Base-by-base conservation (phyloP, 2,888 invertebrate genomes). In the Cephus runcator region DNA sequence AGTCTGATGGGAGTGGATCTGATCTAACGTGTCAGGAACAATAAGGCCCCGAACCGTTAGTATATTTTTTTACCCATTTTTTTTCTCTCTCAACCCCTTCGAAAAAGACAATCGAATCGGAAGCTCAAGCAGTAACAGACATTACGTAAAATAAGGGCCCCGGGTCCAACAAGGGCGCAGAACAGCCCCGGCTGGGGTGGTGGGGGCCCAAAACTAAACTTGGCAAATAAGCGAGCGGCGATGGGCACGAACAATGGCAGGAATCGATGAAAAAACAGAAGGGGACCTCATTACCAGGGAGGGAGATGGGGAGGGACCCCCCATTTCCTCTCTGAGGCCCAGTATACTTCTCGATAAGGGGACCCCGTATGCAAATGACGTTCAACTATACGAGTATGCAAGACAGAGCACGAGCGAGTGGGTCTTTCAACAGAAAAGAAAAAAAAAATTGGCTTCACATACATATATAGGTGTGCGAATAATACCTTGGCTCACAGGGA, bases 311-410 rank as follows among this genome's bases (percentile, higher is more conserved):
- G 56, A 15, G 86, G 84, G 86, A 12, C 69, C n/a, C 12, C 71
- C 71, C 71, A 56, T 56, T 56, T 33, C 71, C 71, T 34, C 87
- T 88, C 88, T 56, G 23, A 56, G 56, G 56, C 56, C 86, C 87
- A 87, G 88, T 88, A 85, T 90, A 89, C 89, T 90, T 90, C 88
- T 90, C 89, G 90, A 90, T 90, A 90, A 90, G 89, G 90, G 90
- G 89, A 87, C 86, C 56, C 56, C 86, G 87, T 88, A 90, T 90
- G 89, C 90, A 90, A 90, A 90, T 90, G 89, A 87, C 86, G 87
- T 85, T 85, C 83, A 85, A 85, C 85, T 79, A 69, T 76, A 77
- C 40, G 69, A 76, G 23, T 56, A 56, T 56, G 23, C 23, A 56
- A 56, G 56, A 56, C 56, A 56, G 56, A 56, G 56, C 23, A 9